phyloP scores from a whole-genome alignment of 1,140 invertebrate genomes.

The Lucilia sericata region DNA sequence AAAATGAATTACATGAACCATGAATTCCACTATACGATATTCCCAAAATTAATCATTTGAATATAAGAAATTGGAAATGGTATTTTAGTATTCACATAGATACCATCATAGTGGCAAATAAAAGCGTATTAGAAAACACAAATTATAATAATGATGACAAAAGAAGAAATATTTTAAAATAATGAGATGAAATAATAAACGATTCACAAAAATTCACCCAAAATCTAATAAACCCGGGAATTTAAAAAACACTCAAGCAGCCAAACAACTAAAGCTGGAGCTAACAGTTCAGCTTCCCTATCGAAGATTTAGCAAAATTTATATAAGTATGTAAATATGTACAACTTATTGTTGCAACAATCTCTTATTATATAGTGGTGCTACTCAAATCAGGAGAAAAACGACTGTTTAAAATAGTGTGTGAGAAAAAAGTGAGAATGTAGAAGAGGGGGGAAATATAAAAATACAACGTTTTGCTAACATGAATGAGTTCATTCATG shows the following conservation, averaged over 20 bases:
- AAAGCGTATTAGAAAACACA: too few species aligned
- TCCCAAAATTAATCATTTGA: too few species aligned
- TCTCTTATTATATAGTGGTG: neutral
- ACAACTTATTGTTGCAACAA: neutral
- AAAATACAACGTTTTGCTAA: conserved; percentile 5
- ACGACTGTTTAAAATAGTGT: neutral
- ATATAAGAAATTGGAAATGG: too few species aligned
- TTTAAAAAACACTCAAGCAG: neutral
- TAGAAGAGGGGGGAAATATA: neutral
- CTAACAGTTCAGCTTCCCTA: too few species aligned
- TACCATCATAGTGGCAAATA: too few species aligned
- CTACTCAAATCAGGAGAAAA: neutral
- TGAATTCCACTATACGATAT: too few species aligned
- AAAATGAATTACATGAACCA: too few species aligned
- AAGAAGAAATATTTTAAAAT: neutral
- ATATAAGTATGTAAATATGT: neutral
- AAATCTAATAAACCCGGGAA: neutral
- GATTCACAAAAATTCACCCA: neutral
- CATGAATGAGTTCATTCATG: conserved; percentile 47
- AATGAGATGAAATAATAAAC: neutral
- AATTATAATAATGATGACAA: too few species aligned
- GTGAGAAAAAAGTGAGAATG: neutral
- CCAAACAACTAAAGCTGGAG: neutral
- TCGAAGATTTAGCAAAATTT: too few species aligned
- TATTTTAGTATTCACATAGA: too few species aligned